Conservation (phyloP, 2,888 invertebrate genomes). For the Hyposoter didymator region DNA sequence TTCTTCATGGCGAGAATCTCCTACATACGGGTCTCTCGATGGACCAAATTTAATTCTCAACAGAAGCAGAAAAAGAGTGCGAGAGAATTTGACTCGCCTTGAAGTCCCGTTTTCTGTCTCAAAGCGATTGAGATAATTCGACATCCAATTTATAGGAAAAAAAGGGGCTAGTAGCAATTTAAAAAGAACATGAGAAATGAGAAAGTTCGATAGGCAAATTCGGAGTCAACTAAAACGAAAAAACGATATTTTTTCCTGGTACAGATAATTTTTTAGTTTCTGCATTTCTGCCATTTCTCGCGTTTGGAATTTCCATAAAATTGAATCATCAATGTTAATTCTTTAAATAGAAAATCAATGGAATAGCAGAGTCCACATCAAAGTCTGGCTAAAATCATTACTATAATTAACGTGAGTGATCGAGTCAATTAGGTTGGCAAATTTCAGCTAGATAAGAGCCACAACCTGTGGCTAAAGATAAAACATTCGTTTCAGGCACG, state of each 20-base stretch:
- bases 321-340: background rate
- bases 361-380: slow-evolving; percentile 4
- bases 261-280: background rate
- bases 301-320: background rate
- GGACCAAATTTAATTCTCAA: too few relatives aligned
- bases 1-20: slow-evolving; percentile 4
- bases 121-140: background rate
- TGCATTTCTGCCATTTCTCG: background rate
- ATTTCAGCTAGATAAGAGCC: slow-evolving; percentile 4
- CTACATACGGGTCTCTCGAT: background rate
- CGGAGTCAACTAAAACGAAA: background rate
- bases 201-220: background rate
- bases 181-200: background rate
- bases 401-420: slow-evolving; percentile 27
- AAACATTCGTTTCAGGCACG: slow-evolving; percentile 24
- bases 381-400: background rate
- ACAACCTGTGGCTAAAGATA: slow-evolving; percentile 2
- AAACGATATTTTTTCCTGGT: background rate
- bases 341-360: background rate
- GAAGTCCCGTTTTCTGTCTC: background rate
- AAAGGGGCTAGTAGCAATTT: background rate
- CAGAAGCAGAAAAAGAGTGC: too few relatives aligned
- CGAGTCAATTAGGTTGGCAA: slow-evolving; percentile 2
- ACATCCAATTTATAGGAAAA: background rate
- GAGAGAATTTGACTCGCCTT: background rate